Conservation (phyloP, 2,888 invertebrate species). For the Elmis aenea region DNA sequence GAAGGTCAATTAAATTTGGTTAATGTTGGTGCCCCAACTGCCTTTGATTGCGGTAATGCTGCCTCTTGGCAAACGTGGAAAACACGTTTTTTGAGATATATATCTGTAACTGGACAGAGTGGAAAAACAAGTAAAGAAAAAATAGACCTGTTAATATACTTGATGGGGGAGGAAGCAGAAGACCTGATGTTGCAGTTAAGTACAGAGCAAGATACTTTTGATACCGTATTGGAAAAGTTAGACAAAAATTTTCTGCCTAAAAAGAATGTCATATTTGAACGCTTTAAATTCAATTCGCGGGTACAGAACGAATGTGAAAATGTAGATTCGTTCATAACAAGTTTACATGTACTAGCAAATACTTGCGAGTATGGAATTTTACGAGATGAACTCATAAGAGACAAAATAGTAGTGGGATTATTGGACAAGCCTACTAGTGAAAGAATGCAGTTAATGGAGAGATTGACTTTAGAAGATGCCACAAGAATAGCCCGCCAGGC, state of each 20-base stretch:
- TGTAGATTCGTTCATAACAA: slow-evolving; percentile 23
- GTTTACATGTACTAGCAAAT: slow-evolving; percentile 23
- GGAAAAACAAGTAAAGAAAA: slow-evolving; percentile 1
- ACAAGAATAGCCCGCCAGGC: slow-evolving; percentile 20
- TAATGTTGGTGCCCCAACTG: no score
- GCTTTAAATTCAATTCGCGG: slow-evolving; percentile 22
- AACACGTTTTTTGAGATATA: not conserved
- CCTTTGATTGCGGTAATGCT: no score
- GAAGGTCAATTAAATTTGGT: no score
- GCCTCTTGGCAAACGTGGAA: not conserved
- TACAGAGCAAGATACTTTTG: not conserved
- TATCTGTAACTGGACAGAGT: not conserved
- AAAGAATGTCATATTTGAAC: slow-evolving; percentile 23
- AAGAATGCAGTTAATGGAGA: slow-evolving; percentile 21
- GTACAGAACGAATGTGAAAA: slow-evolving; percentile 19
- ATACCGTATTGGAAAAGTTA: slow-evolving; percentile 10
- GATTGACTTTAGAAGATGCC: slow-evolving; percentile 23
- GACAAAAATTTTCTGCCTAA: slow-evolving; percentile 20
- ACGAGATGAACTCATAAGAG: slow-evolving; percentile 28
- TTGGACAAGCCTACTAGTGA: slow-evolving; percentile 23
- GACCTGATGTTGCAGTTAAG: not conserved
- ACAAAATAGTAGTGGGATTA: slow-evolving; percentile 30
- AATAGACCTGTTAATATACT: not conserved
- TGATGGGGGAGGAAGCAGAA: slow-evolving; percentile 1
- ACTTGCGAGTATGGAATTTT: slow-evolving; percentile 26